Conservation (phyloP, 2,888 invertebrate species). For the Argyra leucocephala region DNA sequence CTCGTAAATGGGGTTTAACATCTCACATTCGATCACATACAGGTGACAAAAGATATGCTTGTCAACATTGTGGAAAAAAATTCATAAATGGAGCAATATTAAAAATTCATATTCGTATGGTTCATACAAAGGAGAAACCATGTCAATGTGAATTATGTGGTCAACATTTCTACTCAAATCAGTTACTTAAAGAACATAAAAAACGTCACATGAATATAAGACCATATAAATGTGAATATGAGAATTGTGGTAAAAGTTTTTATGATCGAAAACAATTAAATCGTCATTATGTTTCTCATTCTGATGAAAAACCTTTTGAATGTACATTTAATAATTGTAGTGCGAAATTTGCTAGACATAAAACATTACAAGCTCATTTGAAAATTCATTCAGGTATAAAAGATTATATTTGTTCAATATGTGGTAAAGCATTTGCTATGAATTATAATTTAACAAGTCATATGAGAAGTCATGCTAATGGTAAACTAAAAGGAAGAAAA, state of each 20-base stretch:
- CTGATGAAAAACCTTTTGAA: constrained; percentile 7
- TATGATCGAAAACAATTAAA: constrained; percentile 55
- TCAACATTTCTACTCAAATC: constrained; percentile 50
- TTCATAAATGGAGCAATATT: not conserved
- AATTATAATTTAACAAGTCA: constrained; percentile 10
- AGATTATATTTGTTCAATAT: constrained; percentile 4
- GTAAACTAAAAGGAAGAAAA: not conserved
- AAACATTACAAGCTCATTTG: constrained; percentile 7
- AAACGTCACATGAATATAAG: constrained; percentile 53
- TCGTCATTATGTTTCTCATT: not conserved
- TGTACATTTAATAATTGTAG: not conserved
- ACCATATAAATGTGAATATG: constrained; percentile 50
- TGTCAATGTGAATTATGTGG: constrained; percentile 50
- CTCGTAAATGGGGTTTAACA: constrained; percentile 7
- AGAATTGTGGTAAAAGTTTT: constrained; percentile 47
- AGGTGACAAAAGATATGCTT: constrained; percentile 5
- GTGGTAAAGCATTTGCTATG: constrained; percentile 12
- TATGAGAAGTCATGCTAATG: constrained; percentile 9
- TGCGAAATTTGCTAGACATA: not conserved
- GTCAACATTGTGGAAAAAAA: constrained; percentile 9
- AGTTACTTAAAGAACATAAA: constrained; percentile 50
- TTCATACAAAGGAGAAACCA: constrained; percentile 11
- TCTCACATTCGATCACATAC: constrained; percentile 9
- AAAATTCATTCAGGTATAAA: constrained; percentile 10
- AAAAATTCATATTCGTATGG: constrained; percentile 10